These are phyloP conservation scores for Falco biarmicus DNA, from an alignment of 2,797 vertebrate genomes.

Conservation along the genomic window DNA sequence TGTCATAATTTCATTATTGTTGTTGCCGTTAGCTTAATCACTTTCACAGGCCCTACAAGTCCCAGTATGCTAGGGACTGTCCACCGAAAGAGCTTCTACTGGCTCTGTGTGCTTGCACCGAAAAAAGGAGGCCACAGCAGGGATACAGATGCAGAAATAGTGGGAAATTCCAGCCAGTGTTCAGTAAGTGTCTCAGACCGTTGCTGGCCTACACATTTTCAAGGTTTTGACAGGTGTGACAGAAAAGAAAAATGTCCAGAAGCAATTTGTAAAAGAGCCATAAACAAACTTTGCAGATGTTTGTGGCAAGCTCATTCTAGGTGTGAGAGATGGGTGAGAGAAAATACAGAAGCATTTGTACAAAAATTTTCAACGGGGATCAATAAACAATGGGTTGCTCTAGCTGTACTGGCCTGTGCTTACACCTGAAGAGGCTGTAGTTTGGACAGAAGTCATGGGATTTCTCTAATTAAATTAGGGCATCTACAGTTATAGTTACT, in stretches of 20 bases:
- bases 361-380: neutral
- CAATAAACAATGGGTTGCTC: neutral
- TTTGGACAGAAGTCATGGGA: neutral
- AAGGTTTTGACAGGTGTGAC: neutral
- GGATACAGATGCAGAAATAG: neutral
- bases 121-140: neutral
- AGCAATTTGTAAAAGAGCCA: neutral
- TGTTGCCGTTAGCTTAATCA: neutral
- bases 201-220: neutral
- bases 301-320: neutral
- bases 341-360: neutral
- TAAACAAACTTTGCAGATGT: neutral
- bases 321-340: neutral
- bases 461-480: neutral
- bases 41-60: neutral
- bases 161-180: neutral
- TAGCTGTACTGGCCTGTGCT: neutral
- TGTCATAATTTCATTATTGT: neutral
- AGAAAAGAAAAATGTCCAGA: neutral
- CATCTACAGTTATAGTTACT: neutral
- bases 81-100: neutral
- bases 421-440: neutral
- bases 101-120: neutral
- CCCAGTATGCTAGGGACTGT: neutral
- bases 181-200: neutral